Base-by-base conservation (phyloP, 2,113 vertebrate genomes). In the Brachypteracias leptosomus region DNA sequence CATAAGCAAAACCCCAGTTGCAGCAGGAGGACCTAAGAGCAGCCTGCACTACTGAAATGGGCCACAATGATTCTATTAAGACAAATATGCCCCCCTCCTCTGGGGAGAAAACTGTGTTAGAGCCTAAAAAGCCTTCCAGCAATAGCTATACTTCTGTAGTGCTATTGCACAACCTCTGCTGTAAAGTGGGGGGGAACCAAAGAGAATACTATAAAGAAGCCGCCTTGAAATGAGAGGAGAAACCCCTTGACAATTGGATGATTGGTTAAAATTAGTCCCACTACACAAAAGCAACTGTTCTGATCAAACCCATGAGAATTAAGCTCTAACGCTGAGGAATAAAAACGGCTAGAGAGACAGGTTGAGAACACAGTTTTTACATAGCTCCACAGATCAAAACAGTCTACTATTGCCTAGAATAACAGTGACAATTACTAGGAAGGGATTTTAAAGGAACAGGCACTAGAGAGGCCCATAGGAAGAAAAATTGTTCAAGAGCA, bases 241-340 rank as follows among this genome's bases (percentile, higher is more conserved):
- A 90, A 72, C 18, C 90, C 75, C 92, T 61, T 90, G 95, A 90
- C 92, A 90, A 78, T 46, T 92, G 88, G 57, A 78, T 67, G 90
- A 93, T 92, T 94, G 85, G 90, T 81, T 96, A 84, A 92, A 96
- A 93, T 96, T 95, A 97, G 83, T 95, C 90, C 85, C 85, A 61
- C 90, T 92, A 93, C 72, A 82, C 85, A 90, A 90, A 89, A 86
- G 28, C 52, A 80, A 90, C 92, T 75, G 70, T 72, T 93, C 92
- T 54, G 73, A 93, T 95, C 88, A 96, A 96, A 92, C 88, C 90
- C 89, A 36, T n/a, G 93, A 94, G 94, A 89, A 87, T 91, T 88
- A 96, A 89, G 31, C 52, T 92, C 90, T 88, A 83, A 88, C 70
- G 55, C 40, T 40, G 68, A 81, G 62, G 90, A 95, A 86, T 70